phyloP scores from a whole-genome alignment of 2,888 invertebrate species.

The Philhelius pedissequus region DNA sequence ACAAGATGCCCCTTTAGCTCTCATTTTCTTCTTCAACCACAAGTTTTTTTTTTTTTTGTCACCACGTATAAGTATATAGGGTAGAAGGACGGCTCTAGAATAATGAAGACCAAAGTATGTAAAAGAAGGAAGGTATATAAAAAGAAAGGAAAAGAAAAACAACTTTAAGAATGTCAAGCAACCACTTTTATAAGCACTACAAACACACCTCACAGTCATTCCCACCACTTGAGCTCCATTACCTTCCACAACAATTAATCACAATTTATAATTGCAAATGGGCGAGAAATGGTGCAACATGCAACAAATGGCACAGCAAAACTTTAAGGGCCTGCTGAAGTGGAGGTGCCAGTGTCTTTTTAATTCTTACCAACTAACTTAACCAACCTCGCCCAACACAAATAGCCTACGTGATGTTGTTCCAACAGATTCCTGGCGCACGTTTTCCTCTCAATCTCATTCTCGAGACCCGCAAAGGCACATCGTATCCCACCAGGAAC shows the following conservation, averaged over 20 bases:
- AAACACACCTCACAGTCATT: conserved; percentile 22
- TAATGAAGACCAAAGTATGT: not conserved
- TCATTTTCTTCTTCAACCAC: not conserved
- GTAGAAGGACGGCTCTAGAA: not conserved
- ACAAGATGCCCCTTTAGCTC: not conserved
- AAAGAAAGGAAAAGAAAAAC: not conserved
- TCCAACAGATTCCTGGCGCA: conserved; percentile 49
- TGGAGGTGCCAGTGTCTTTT: not conserved
- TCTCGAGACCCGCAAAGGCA: conserved; percentile 4
- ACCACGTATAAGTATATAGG: too few species aligned
- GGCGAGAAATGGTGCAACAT: conserved; percentile 51
- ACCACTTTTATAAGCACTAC: conserved; percentile 26
- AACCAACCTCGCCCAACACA: conserved; percentile 23
- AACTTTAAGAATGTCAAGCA: conserved; percentile 9
- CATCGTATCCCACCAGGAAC: conserved; percentile 9
- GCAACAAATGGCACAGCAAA: conserved; percentile 53
- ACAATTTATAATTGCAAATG: conserved; percentile 64
- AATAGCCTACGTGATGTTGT: conserved; percentile 66
- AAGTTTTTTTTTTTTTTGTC: not conserved
- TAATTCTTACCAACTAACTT: not conserved
- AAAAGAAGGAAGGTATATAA: too few species aligned
- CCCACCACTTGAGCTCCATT: conserved; percentile 49
- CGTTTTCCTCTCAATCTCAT: conserved; percentile 30
- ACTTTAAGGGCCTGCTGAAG: not conserved
- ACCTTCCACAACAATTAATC: conserved; percentile 62